These are phyloP conservation scores for Netelia melanura DNA, from an alignment of 2,888 invertebrate species.

Conservation along the genomic window DNA sequence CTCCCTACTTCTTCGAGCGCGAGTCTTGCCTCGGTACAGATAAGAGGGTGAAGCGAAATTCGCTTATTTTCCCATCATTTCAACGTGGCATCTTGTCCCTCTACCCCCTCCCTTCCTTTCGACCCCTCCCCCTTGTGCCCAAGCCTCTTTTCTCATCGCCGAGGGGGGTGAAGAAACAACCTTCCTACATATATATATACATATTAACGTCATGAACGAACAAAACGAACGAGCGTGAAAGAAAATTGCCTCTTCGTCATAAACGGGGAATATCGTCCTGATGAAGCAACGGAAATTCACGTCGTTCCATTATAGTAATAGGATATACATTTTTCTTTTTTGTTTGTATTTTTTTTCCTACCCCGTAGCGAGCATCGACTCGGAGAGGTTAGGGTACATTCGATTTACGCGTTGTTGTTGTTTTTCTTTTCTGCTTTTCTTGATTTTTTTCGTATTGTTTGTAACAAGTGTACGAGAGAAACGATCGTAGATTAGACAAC, in stretches of 20 bases:
- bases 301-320: conserved; percentile 61
- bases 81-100: conserved; percentile 82
- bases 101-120: not conserved
- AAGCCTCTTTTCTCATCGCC: conserved; percentile 80
- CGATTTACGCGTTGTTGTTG: conserved; percentile 42
- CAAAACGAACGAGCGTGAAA: conserved; percentile 75
- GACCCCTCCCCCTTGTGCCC: conserved; percentile 44
- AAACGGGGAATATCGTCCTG: conserved; percentile 82
- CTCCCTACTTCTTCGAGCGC: not conserved
- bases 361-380: conserved; percentile 13
- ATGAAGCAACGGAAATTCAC: conserved; percentile 77
- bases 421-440: conserved; percentile 32
- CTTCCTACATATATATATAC: not conserved
- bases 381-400: not conserved
- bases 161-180: conserved; percentile 50
- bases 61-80: conserved; percentile 84
- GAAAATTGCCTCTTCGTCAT: conserved; percentile 84
- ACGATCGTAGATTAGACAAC: not conserved
- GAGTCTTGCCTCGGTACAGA: conserved; percentile 63
- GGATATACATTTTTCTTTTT: conserved; percentile 37
- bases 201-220: conserved; percentile 21
- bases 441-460: conserved; percentile 11
- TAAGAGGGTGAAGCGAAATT: conserved; percentile 81
- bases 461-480: not conserved
- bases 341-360: conserved; percentile 45